Percentiles rank a stretch among this genome's conserved stretches.
phyloP scores from a whole-genome alignment of 2,113 vertebrate genomes.

The Dolichotis patagonum region DNA sequence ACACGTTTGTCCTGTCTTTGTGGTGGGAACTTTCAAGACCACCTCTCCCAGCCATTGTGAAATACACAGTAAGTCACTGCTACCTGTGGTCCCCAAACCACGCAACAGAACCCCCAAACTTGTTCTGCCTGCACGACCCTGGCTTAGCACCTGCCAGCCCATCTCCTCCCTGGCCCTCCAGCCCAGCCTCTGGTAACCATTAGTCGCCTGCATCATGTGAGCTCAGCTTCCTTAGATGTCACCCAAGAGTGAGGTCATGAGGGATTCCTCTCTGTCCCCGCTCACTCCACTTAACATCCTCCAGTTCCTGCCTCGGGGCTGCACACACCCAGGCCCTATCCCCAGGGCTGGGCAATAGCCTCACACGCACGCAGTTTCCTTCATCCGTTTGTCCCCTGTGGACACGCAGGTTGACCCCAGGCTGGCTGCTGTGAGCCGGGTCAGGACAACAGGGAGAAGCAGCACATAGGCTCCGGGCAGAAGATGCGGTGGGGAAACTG shows the following conservation, averaged over 20 bases:
- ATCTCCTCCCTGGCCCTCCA: neutral
- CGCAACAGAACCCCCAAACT: neutral
- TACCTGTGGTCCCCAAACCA: neutral
- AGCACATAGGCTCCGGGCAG: neutral
- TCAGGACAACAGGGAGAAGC: neutral
- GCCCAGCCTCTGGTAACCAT: neutral
- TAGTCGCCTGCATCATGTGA: neutral
- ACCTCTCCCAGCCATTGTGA: neutral
- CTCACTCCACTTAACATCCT: neutral
- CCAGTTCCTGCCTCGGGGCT: neutral
- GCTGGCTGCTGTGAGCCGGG: neutral
- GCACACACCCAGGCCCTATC: neutral
- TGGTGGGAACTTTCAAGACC: neutral
- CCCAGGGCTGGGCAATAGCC: neutral
- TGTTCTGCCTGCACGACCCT: neutral
- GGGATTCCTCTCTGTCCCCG: neutral
- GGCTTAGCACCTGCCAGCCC: neutral
- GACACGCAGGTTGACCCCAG: fast-evolving
- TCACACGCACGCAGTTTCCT: neutral
- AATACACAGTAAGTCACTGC: neutral
- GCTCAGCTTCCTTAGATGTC: neutral
- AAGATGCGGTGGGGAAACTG: neutral
- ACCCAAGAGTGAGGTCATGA: neutral
- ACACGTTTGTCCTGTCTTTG: neutral
- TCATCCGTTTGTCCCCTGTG: neutral